phyloP scores from a whole-genome alignment of 1,140 invertebrate species.

The Batillaria attramentaria region DNA sequence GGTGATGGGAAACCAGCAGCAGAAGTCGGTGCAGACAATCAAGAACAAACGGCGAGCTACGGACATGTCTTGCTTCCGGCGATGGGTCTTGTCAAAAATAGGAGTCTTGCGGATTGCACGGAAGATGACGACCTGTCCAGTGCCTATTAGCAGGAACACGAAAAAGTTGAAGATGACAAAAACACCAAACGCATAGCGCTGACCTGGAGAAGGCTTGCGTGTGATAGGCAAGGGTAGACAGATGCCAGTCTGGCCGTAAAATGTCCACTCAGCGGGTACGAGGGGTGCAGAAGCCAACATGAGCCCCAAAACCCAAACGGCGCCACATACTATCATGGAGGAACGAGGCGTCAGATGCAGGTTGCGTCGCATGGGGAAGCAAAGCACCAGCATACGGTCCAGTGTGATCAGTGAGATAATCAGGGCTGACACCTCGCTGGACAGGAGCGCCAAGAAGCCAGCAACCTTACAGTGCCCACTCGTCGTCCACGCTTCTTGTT shows the following conservation, averaged over 20 bases:
- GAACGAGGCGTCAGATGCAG: slow-evolving; percentile 15
- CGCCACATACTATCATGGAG: background rate
- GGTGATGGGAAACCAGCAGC: too few species aligned
- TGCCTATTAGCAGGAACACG: slow-evolving; percentile 39
- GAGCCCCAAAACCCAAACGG: slow-evolving; percentile 9
- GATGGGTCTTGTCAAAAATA: too few species aligned
- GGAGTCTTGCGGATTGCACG: slow-evolving; percentile 29
- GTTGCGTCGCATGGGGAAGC: slow-evolving; percentile 17
- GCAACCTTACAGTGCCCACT: slow-evolving; percentile 19
- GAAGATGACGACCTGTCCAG: slow-evolving; percentile 46
- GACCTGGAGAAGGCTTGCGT: slow-evolving; percentile 22
- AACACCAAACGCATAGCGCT: slow-evolving; percentile 40
- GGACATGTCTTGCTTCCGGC: too few species aligned
- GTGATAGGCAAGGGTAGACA: slow-evolving; percentile 48
- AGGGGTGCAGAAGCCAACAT: slow-evolving; percentile 19
- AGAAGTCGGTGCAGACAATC: too few species aligned
- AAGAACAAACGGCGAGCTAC: too few species aligned
- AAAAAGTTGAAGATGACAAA: slow-evolving; percentile 46
- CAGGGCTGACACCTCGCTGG: slow-evolving; percentile 31
- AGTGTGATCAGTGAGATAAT: slow-evolving; percentile 47
- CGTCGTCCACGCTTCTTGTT: slow-evolving; percentile 16
- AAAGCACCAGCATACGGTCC: slow-evolving; percentile 25
- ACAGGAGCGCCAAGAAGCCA: slow-evolving; percentile 28
- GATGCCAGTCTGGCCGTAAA: slow-evolving; percentile 47
- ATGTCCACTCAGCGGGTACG: slow-evolving; percentile 18